A percentile compares a stretch with the other conserved stretches of the same genome.
phyloP scores from a whole-genome alignment of 2,888 invertebrate genomes.

The Anthrax anthrax region DNA sequence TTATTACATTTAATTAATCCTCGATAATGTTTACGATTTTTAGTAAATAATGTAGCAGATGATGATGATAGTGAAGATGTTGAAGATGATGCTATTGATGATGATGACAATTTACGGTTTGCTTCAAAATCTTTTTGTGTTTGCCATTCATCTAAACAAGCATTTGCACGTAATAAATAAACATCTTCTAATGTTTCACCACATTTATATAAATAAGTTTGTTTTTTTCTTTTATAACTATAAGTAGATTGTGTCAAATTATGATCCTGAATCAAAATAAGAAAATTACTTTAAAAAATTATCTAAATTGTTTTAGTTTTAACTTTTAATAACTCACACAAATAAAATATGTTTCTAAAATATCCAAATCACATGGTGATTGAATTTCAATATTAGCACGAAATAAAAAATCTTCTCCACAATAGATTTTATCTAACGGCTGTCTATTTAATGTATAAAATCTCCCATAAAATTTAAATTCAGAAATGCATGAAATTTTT shows the following conservation, averaged over 20 bases:
- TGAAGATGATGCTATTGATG: neutral
- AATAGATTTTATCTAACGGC: conserved; percentile 25
- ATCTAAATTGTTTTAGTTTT: neutral
- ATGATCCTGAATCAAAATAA: conserved; percentile 23
- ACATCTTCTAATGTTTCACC: conserved; percentile 31
- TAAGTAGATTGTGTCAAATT: conserved; percentile 33
- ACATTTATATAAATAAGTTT: conserved; percentile 22
- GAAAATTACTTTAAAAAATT: neutral
- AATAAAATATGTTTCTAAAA: conserved; percentile 33
- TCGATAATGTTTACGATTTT: conserved; percentile 1
- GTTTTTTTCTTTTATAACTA: conserved; percentile 30
- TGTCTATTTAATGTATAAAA: conserved; percentile 31
- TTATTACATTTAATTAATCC: neutral
- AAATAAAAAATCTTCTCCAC: conserved; percentile 32
- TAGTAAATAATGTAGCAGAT: neutral
- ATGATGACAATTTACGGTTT: neutral
- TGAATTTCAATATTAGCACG: conserved; percentile 28
- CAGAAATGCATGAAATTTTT: conserved; percentile 24
- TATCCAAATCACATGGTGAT: conserved; percentile 27
- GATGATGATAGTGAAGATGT: too few species aligned
- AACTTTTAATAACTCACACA: conserved; percentile 24
- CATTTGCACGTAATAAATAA: conserved; percentile 29
- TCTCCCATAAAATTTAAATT: conserved; percentile 29
- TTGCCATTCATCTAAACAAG: conserved; percentile 25
- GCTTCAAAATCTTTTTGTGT: conserved; percentile 8